Base-by-base conservation (phyloP, 2,888 invertebrate species). In the Allacma fusca region DNA sequence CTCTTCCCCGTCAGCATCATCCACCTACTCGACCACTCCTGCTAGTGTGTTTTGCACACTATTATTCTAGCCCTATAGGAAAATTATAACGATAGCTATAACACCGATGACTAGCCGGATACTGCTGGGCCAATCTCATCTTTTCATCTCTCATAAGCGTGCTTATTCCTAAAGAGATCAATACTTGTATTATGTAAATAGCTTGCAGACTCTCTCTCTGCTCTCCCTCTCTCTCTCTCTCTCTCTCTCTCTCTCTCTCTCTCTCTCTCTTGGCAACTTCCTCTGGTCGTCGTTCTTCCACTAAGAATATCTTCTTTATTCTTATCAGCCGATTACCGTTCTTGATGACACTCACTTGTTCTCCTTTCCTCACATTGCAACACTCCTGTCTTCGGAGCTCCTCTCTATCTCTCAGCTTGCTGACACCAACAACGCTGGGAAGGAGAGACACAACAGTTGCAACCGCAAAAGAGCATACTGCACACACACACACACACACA, bases 131-230 rank as follows among this genome's bases (percentile, higher is more conserved):
- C 73, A 64, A 73, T 43, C 74, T 74, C 74, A 74, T 74, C 74
- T 74, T 74, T 74, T 74, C 74, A 74, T 74, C 74, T 74, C 74
- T 74, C 74, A 65, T 73, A 57, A 29, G 24, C 71, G 44, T 68
- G 68, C 68, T 68, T 68, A 40, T 43, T 68, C 21, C 68, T 34
- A 68, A 64, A 67, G 62, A 62, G 67, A 67, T 67, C 67, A 67
- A 67, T 67, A 67, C 67, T 50, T 50, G 50, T 50, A n/a, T 50
- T 50, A 19, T 50, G n/a, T 50, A 50, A 50, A 16, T 50, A 50
- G 50, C 50, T 50, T 50, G n/a, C 50, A 50, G 50, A 34, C 34
- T 34, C 34, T 34, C 34, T 40, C 29, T 34, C 43, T 43, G n/a
- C 70, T 70, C 21, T 23, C 70, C 23, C 44, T 71, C 19, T 71